Evolutionary conservation across 2,888 invertebrate species (phyloP).

Genomic region (Lycia hirtaria): DNA sequence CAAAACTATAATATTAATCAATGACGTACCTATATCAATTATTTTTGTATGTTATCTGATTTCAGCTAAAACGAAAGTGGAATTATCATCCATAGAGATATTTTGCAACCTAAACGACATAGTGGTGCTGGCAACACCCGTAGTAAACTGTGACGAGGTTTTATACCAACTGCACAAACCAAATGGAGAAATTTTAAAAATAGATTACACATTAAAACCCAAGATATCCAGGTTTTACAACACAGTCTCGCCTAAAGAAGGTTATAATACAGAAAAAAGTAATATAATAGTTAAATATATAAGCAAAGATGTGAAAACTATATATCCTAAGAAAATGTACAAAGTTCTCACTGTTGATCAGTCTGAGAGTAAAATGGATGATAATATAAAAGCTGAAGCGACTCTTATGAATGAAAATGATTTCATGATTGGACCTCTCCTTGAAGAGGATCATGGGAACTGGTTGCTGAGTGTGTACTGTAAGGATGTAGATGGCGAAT

Average conservation of each 20-base stretch:
- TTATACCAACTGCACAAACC: constrained; percentile 62
- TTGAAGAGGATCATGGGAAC: constrained; percentile 66
- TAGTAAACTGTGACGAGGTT: constrained; percentile 43
- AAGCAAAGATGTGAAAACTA: constrained; percentile 26
- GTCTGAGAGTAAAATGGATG: neutral
- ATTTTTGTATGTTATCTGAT: no score
- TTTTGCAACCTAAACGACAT: constrained; percentile 57
- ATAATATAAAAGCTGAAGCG: constrained; percentile 40
- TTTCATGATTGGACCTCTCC: constrained; percentile 67
- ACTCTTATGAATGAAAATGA: constrained; percentile 53
- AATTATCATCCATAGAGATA: constrained; percentile 55
- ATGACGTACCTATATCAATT: no score
- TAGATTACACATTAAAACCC: constrained; percentile 45
- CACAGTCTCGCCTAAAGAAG: neutral
- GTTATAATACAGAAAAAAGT: neutral
- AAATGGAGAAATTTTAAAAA: constrained; percentile 53
- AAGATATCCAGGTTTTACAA: constrained; percentile 25
- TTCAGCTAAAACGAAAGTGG: constrained; percentile 64
- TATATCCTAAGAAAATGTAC: constrained; percentile 36
- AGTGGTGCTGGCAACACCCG: constrained; percentile 59
- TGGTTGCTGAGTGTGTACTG: constrained; percentile 69
- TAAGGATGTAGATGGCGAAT: constrained; percentile 50
- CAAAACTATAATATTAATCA: no score
- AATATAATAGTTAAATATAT: constrained; percentile 22
- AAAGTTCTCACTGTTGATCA: constrained; percentile 42